Conservation (phyloP, 2,113 vertebrate species). For the Rhizomys pruinosus region DNA sequence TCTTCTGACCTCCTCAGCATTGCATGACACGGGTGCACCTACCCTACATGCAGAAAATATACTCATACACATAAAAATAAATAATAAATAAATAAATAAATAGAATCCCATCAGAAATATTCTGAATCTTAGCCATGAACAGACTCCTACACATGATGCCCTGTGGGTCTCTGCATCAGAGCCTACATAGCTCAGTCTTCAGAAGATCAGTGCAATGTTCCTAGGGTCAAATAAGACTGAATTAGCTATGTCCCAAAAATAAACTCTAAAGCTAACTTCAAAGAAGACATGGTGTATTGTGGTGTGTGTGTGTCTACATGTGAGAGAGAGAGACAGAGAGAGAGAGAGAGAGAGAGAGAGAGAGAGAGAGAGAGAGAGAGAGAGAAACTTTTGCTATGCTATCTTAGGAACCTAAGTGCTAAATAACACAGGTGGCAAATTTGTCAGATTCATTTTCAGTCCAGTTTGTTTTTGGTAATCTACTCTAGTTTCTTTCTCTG, state of each 20-base stretch:
- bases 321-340: background rate
- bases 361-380: background rate
- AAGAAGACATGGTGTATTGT: background rate
- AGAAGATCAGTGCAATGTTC: background rate
- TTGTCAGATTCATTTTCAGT: background rate
- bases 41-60: too few species aligned
- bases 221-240: background rate
- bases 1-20: too few species aligned
- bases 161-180: background rate
- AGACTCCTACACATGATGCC: accelerated
- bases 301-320: background rate
- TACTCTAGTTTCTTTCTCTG: background rate
- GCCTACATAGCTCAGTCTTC: background rate
- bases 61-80: too few species aligned
- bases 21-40: too few species aligned
- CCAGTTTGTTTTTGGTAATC: background rate
- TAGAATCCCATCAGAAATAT: background rate
- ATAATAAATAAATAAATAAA: too few species aligned
- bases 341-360: background rate
- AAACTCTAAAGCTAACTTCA: background rate
- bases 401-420: background rate
- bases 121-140: background rate
- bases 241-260: background rate
- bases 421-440: background rate
- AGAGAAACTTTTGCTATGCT: too few species aligned